These are phyloP conservation scores for Ophion ellenae DNA, from an alignment of 2,888 invertebrate genomes.

Conservation along the genomic window DNA sequence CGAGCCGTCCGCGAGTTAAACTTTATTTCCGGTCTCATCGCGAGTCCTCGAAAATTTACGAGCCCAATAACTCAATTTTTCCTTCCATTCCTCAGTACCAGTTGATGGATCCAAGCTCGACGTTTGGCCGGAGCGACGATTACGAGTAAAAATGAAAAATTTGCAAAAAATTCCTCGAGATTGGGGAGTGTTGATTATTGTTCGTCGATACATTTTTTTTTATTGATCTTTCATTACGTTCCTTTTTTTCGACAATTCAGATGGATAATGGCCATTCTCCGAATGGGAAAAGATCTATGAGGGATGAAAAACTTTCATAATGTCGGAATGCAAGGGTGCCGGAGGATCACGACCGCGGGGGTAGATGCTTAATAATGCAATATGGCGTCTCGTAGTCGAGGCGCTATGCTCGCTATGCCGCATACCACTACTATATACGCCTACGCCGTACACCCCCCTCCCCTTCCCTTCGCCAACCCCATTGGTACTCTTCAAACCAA, in stretches of 20 bases:
- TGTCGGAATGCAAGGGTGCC: constrained; percentile 79
- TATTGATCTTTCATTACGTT: neutral
- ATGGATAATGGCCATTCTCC: constrained; percentile 65
- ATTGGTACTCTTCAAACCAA: constrained; percentile 62
- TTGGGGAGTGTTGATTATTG: neutral
- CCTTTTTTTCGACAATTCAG: neutral
- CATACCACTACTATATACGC: constrained; percentile 81
- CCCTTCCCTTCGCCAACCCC: constrained; percentile 46
- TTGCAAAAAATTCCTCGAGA: too few species aligned
- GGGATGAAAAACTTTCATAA: constrained; percentile 81
- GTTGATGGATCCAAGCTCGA: neutral
- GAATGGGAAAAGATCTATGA: constrained; percentile 67
- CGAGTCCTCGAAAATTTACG: neutral
- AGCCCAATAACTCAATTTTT: neutral
- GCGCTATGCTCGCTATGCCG: constrained; percentile 82
- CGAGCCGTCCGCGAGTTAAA: neutral
- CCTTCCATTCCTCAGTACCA: neutral
- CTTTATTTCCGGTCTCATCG: neutral
- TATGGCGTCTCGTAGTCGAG: constrained; percentile 81
- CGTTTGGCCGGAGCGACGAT: neutral
- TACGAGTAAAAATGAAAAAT: neutral
- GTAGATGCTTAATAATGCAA: constrained; percentile 82
- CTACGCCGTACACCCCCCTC: constrained; percentile 68
- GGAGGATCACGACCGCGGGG: constrained; percentile 45
- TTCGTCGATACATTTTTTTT: neutral